These are phyloP conservation scores for Aethina tumida DNA, from an alignment of 1,140 invertebrate genomes.

Conservation along the genomic window DNA sequence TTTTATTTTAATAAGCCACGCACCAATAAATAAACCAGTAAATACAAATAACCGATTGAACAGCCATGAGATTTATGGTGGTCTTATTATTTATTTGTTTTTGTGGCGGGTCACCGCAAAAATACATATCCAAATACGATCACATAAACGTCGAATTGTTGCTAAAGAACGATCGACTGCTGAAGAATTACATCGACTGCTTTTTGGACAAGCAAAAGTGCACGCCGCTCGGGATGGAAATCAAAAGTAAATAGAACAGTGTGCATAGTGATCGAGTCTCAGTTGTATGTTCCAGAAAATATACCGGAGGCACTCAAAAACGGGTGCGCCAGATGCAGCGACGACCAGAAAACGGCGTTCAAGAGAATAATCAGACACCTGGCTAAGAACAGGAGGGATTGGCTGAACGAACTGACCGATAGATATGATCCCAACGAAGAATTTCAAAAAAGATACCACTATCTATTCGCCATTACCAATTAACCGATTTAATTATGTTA, in stretches of 20 bases:
- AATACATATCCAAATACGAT: slow-evolving; percentile 62
- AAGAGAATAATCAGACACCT: slow-evolving; percentile 48
- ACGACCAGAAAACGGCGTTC: slow-evolving; percentile 46
- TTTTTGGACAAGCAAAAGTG: no score
- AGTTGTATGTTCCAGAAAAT: slow-evolving; percentile 11
- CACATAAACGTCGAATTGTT: slow-evolving; percentile 57
- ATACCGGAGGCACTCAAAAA: slow-evolving; percentile 54
- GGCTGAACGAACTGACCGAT: slow-evolving; percentile 41
- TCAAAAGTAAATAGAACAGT: no score
- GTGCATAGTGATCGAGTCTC: no score
- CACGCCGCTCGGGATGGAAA: no score
- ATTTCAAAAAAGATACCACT: slow-evolving; percentile 30
- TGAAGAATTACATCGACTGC: slow-evolving; percentile 54
- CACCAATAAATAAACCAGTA: no score
- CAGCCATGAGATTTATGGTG: no score
- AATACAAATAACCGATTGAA: no score
- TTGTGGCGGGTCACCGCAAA: no score
- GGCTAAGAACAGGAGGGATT: slow-evolving; percentile 37
- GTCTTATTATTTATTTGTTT: no score
- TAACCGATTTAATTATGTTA: no score
- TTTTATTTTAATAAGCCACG: no score
- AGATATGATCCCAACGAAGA: slow-evolving; percentile 44
- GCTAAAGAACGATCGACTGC: slow-evolving; percentile 49
- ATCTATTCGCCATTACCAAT: no score
- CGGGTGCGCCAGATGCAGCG: slow-evolving; percentile 53